Conservation (phyloP, 2,888 invertebrate species). For the Caenorhabditis drosophilae region DNA sequence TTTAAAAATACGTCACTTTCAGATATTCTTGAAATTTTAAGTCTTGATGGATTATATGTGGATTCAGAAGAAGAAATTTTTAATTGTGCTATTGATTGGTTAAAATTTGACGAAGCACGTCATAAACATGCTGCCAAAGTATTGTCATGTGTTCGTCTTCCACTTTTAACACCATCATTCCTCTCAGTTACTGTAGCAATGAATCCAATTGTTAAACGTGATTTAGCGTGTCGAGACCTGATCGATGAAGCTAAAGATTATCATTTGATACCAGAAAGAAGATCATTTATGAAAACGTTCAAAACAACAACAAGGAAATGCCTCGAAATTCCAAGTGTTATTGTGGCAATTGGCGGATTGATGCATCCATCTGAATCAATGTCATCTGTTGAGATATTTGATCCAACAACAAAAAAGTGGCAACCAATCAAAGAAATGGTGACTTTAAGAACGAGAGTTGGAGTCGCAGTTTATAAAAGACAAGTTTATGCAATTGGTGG, state of each 20-base stretch:
- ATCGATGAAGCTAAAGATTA: conserved; percentile 87
- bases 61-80: conserved; percentile 81
- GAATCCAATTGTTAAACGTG: conserved; percentile 74
- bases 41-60: conserved; percentile 81
- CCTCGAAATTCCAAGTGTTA: conserved; percentile 73
- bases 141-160: conserved; percentile 80
- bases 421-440: conserved; percentile 81
- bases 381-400: conserved; percentile 84
- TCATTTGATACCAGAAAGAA: conserved; percentile 84
- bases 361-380: conserved; percentile 78
- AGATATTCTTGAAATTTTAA: conserved; percentile 74
- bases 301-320: conserved; percentile 79
- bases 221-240: conserved; percentile 72
- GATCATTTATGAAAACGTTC: conserved; percentile 78
- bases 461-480: conserved; percentile 83
- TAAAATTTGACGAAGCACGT: conserved; percentile 77
- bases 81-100: conserved; percentile 84
- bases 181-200: conserved; percentile 76
- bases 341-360: conserved; percentile 73
- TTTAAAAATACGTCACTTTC: conserved; percentile 73
- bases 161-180: conserved; percentile 82
- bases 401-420: conserved; percentile 79
- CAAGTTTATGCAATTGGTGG: conserved; percentile 79
- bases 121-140: conserved; percentile 71
- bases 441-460: conserved; percentile 80